Conservation (phyloP, 2,113 vertebrate species). For the Cyanoderma ruficeps region DNA sequence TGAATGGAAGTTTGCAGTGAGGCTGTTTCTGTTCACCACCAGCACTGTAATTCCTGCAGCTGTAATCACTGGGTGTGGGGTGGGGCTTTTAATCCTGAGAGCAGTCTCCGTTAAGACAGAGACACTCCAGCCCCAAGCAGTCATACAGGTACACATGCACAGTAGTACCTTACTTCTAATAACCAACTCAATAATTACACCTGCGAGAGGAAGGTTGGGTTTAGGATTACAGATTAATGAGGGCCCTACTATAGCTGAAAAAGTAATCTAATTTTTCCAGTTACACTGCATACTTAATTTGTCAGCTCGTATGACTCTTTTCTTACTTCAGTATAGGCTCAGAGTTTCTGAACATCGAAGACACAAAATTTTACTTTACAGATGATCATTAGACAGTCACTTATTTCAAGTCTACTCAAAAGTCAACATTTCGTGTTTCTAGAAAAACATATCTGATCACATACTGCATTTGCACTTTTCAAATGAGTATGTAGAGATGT, state of each 20-base stretch:
- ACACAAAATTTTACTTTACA: not conserved
- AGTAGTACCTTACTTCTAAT: not conserved
- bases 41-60: not conserved
- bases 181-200: not conserved
- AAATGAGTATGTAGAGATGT: not conserved
- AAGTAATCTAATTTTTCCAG: not conserved
- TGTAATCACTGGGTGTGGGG: not conserved
- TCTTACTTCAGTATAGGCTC: not conserved
- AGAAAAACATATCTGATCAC: not conserved
- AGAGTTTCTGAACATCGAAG: not conserved
- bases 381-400: not conserved
- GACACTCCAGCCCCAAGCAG: not conserved
- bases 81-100: not conserved
- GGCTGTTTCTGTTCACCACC: not conserved
- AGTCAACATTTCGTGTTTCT: not conserved
- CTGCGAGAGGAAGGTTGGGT: not conserved
- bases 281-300: not conserved
- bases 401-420: not conserved
- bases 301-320: not conserved
- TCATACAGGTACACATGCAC: not conserved
- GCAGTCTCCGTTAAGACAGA: rapidly evolving
- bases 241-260: not conserved
- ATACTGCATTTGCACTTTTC: not conserved
- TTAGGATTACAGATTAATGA: not conserved
- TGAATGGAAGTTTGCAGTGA: not conserved